Evolutionary conservation across 2,113 vertebrate genomes (phyloP).

Genomic region (Egretta garzetta): DNA sequence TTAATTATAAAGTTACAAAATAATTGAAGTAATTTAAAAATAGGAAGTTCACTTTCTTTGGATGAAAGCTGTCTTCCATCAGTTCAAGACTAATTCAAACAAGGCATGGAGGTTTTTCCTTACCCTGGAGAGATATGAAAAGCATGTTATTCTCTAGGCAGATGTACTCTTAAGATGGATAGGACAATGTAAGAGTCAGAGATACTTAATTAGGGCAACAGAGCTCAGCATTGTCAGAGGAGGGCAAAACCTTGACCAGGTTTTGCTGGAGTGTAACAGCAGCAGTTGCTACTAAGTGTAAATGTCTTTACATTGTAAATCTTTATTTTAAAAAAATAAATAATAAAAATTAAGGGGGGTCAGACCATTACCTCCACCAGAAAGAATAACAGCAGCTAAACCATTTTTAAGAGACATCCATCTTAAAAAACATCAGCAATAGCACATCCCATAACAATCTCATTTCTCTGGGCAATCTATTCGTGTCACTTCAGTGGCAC

Average conservation of each 20-base stretch:
- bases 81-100: background rate
- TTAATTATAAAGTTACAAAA: slow-evolving; percentile 42
- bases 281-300: background rate
- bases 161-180: background rate
- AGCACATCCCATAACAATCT: background rate
- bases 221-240: background rate
- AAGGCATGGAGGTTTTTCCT: background rate
- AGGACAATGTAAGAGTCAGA: background rate
- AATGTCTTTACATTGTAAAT: background rate
- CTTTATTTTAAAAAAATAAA: background rate
- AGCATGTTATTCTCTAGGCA: background rate
- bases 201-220: background rate
- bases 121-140: background rate
- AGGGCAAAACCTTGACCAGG: background rate
- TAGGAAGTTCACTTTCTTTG: background rate
- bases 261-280: background rate
- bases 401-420: background rate
- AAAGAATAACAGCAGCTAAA: background rate
- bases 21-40: background rate
- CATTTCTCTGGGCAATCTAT: background rate
- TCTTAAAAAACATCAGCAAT: background rate
- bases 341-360: background rate
- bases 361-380: background rate
- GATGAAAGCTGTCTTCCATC: background rate
- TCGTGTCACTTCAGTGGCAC: background rate